A percentile compares a stretch with the other conserved stretches of the same genome.
Conservation (phyloP, 1,140 invertebrate species). For the Heliconius congener region DNA sequence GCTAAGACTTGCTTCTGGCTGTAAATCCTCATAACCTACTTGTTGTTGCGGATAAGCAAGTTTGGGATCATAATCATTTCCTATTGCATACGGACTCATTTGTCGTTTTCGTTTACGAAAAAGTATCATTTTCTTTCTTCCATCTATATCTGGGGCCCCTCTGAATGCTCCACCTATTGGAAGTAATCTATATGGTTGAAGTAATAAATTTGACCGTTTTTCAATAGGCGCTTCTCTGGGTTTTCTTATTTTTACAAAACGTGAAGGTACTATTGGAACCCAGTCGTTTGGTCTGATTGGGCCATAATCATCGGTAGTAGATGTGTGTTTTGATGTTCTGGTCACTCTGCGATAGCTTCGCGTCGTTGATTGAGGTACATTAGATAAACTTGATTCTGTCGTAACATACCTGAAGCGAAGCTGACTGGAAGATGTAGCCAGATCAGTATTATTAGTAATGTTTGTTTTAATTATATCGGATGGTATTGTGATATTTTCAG, state of each 20-base stretch:
- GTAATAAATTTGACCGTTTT: conserved; percentile 59
- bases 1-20: conserved; percentile 51
- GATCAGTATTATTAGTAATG: conserved; percentile 29
- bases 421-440: conserved; percentile 42
- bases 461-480: conserved; percentile 41
- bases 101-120: conserved; percentile 61
- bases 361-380: conserved; percentile 42
- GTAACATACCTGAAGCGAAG: conserved; percentile 37
- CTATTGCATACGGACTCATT: conserved; percentile 43
- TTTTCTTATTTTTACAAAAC: conserved; percentile 51
- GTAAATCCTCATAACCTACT: conserved; percentile 49
- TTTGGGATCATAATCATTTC: conserved; percentile 26
- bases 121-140: conserved; percentile 59
- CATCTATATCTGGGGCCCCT: conserved; percentile 31
- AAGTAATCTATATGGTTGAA: conserved; percentile 66
- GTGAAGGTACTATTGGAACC: conserved; percentile 66
- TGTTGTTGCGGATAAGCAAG: conserved; percentile 31
- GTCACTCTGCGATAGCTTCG: conserved; percentile 57
- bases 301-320: conserved; percentile 49
- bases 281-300: conserved; percentile 59
- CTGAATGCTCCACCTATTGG: conserved; percentile 47
- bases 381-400: conserved; percentile 39
- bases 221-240: conserved; percentile 47
- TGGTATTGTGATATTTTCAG: conserved; percentile 36
- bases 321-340: conserved; percentile 52